Evolutionary conservation across 2,113 vertebrate genomes (phyloP), one percentile per base, ranked within the genome.

Genomic region (Etia nguti): DNA sequence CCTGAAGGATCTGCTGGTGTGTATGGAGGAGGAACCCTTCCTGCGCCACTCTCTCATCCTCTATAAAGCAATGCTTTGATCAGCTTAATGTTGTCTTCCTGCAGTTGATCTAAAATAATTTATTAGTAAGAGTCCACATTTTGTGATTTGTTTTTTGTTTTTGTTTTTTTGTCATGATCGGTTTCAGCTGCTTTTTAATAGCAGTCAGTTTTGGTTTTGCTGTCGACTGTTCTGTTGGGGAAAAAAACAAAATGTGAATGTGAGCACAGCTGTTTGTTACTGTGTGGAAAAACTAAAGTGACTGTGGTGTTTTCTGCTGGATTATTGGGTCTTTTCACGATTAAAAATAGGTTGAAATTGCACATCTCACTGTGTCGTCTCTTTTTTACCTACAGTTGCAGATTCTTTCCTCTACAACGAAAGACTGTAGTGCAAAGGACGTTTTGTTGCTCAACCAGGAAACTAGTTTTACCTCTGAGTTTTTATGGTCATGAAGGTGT

Each of bases 1-100:
- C 93, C 96, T 99, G 95, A 97, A 96, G 96, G 98, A 99, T 93
- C 95, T 99, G 94, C 94, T 98, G 90, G 96, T 98, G 95, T 98
- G 97, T 90, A 97, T 99, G 98, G 98, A 99, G 91, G 97, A 99
- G 90, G 98, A 99, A 55, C 96, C 85, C 79, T 95, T 96, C 26
- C 95, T 97, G 79, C 96, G 95, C 46, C 97, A 96, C 91, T 98
- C 98, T 22, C 96, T 97, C n/a, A 84, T 92, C 38, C 95, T 99
- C n/a, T 99, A 99, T 95, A 96, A 88, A 89, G 97, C 97, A 41
- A 97, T 98, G 94, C 94, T 98, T 79, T 97, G 97, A 94, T 75
- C 68, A 18, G 9, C 41, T 7, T 1, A 10, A n/a, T 9, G 7
- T 3, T 7, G 41, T 20, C 10, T 2, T 8, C 24, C 18, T 77